Percentiles rank a stretch among this genome's conserved stretches.
These are phyloP conservation scores for Vanessa cardui DNA, from an alignment of 2,888 invertebrate genomes.

Conservation along the genomic window DNA sequence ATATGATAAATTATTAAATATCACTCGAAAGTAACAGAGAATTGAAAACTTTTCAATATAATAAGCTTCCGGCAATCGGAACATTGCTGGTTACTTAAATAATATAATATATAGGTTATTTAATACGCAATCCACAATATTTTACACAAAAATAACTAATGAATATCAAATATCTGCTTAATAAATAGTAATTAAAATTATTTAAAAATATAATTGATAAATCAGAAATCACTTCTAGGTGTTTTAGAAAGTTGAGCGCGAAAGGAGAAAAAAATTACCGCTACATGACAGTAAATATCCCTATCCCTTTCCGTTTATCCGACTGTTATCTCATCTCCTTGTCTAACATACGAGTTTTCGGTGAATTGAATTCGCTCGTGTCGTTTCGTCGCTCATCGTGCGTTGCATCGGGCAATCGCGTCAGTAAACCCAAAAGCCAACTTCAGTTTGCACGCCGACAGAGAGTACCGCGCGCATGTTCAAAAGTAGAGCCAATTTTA, in stretches of 20 bases:
- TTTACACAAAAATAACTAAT: too few species aligned
- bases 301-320: slow-evolving; percentile 53
- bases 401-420: slow-evolving; percentile 43
- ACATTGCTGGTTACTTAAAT: not conserved
- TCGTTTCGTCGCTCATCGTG: not conserved
- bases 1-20: not conserved
- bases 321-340: slow-evolving; percentile 51
- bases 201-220: slow-evolving; percentile 46
- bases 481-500: slow-evolving; percentile 47
- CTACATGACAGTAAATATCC: slow-evolving; percentile 69
- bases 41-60: too few species aligned
- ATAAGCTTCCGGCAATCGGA: too few species aligned
- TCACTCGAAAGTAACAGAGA: not conserved
- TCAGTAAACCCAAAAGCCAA: slow-evolving; percentile 43
- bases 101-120: not conserved
- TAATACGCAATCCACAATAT: not conserved
- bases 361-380: slow-evolving; percentile 43
- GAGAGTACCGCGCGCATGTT: slow-evolving; percentile 62
- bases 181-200: slow-evolving; percentile 7
- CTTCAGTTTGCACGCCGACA: slow-evolving; percentile 51
- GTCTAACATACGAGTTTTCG: slow-evolving; percentile 58
- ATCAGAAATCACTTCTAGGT: slow-evolving; percentile 63
- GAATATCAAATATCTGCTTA: not conserved
- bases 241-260: slow-evolving; percentile 80
- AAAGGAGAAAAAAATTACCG: slow-evolving; percentile 81